Evolutionary conservation across 1,140 invertebrate genomes (phyloP).

Genomic region (Choristoneura fumiferana): DNA sequence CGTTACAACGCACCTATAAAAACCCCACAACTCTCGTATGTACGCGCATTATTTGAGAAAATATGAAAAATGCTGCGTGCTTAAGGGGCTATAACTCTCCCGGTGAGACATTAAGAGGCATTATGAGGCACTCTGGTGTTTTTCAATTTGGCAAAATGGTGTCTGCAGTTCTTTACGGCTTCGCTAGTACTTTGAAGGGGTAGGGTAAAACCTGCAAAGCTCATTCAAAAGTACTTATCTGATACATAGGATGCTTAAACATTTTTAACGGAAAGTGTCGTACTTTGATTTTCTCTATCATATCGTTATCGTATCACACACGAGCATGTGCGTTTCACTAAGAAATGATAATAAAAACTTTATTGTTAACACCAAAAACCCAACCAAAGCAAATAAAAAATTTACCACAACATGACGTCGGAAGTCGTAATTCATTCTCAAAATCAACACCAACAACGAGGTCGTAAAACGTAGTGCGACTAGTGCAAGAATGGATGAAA

Average conservation of each 20-base stretch:
- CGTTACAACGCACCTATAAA: constrained; percentile 19
- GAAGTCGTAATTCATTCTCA: constrained; percentile 63
- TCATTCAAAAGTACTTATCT: no score
- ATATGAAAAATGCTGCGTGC: constrained; percentile 60
- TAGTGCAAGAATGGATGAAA: constrained; percentile 38
- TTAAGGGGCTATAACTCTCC: constrained; percentile 47
- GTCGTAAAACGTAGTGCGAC: constrained; percentile 51
- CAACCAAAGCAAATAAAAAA: constrained; percentile 9
- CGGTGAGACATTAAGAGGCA: constrained; percentile 50
- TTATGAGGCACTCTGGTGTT: constrained; percentile 61
- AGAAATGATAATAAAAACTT: no score
- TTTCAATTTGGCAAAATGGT: constrained; percentile 71
- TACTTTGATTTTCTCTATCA: no score
- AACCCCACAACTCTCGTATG: constrained; percentile 22
- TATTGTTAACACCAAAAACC: neutral
- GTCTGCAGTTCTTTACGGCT: constrained; percentile 46
- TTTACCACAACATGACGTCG: constrained; percentile 33
- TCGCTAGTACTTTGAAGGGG: neutral
- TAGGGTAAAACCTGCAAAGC: neutral
- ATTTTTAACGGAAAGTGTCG: no score
- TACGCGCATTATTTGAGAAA: constrained; percentile 49
- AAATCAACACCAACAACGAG: constrained; percentile 55
- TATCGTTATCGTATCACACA: no score
- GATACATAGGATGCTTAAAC: no score
- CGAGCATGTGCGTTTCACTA: no score